Conservation (phyloP, 2,888 invertebrate genomes). For the Euplagia quadripunctaria region DNA sequence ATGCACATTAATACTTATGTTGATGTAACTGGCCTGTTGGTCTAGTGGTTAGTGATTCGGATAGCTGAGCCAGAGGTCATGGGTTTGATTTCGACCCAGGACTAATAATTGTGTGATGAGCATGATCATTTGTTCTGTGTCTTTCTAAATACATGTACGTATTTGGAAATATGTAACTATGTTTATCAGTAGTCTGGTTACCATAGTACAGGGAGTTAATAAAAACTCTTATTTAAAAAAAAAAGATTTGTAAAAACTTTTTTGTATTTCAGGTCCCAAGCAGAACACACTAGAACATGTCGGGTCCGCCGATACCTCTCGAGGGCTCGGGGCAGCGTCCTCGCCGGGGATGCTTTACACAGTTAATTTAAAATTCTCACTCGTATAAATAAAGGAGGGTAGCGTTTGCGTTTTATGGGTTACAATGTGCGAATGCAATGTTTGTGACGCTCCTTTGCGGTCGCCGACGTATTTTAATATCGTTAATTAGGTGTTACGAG, state of each 20-base stretch:
- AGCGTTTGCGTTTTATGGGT: constrained; percentile 86
- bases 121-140: too few species aligned
- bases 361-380: constrained; percentile 88
- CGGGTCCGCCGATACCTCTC: constrained; percentile 50
- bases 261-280: constrained; percentile 45
- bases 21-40: too few species aligned
- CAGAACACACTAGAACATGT: constrained; percentile 62
- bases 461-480: constrained; percentile 84
- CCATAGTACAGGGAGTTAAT: too few species aligned
- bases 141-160: too few species aligned
- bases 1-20: too few species aligned
- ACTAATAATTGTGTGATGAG: too few species aligned
- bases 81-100: too few species aligned
- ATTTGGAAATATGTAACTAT: too few species aligned
- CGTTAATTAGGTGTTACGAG: constrained; percentile 86
- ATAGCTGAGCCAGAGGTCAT: too few species aligned
- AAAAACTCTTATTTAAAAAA: too few species aligned
- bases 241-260: neutral
- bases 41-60: too few species aligned
- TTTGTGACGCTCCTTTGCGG: constrained; percentile 82
- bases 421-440: constrained; percentile 84
- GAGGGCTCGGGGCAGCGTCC: constrained; percentile 61
- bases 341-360: constrained; percentile 80
- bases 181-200: too few species aligned
- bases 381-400: constrained; percentile 86